Evolutionary conservation across 35 echinoderm and acorn worm genomes (phyloP).

Genomic region (Holothuria glaberrima): DNA sequence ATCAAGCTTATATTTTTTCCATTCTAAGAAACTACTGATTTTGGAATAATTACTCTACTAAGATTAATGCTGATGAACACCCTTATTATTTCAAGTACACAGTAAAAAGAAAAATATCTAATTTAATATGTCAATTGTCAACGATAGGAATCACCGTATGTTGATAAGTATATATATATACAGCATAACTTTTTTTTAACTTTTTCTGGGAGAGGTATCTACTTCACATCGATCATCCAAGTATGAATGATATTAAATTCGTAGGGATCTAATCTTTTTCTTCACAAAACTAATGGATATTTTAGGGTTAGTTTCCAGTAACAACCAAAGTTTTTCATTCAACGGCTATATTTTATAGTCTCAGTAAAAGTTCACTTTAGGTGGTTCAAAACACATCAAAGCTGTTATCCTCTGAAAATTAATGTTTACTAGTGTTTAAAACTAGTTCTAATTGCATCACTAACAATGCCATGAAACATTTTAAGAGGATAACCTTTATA

Average conservation of each 20-base stretch:
- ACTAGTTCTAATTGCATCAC: constrained; percentile 10
- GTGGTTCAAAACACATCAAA: background rate
- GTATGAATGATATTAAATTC: background rate
- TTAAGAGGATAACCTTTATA: background rate
- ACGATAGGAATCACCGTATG: background rate
- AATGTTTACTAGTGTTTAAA: background rate
- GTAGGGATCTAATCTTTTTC: background rate
- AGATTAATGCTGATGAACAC: background rate
- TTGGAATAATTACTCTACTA: background rate
- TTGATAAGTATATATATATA: background rate
- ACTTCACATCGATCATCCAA: background rate
- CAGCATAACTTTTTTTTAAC: background rate
- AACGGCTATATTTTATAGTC: too few species aligned
- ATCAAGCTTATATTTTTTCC: background rate
- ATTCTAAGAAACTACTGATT: background rate
- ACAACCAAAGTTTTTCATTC: background rate
- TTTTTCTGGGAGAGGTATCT: background rate
- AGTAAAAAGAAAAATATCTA: background rate
- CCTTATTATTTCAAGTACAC: background rate
- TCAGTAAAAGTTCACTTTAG: background rate
- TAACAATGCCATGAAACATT: background rate
- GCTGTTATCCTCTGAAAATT: background rate
- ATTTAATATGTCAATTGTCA: background rate
- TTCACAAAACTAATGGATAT: constrained; percentile 1
- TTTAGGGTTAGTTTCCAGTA: background rate